Percentiles rank a stretch among this genome's conserved stretches.
Conservation (phyloP, 1,140 invertebrate genomes). For the Drosophila orosa region DNA sequence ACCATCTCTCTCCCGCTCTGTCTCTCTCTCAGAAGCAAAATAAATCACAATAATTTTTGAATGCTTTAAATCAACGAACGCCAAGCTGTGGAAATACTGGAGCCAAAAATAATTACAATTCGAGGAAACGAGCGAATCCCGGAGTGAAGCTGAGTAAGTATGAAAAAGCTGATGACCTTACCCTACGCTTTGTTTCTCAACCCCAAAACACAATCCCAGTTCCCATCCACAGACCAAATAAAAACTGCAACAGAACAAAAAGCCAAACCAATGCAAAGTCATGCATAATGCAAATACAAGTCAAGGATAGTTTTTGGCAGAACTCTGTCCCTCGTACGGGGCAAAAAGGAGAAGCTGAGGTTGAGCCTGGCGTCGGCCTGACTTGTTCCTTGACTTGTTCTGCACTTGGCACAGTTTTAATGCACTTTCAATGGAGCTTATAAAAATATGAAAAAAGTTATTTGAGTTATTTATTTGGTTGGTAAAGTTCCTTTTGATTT, state of each 20-base stretch:
- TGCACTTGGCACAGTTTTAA: conserved; percentile 41
- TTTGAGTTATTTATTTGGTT: background rate
- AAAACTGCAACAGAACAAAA: conserved; percentile 23
- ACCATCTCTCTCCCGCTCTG: conserved; percentile 7
- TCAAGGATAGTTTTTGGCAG: conserved; percentile 66
- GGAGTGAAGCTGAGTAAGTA: conserved; percentile 37
- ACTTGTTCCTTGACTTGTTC: conserved; percentile 24
- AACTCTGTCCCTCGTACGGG: conserved; percentile 5
- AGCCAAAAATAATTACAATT: conserved; percentile 44
- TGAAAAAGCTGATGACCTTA: conserved; percentile 26
- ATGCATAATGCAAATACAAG: conserved; percentile 76
- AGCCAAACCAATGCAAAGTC: conserved; percentile 46
- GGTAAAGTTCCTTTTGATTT: background rate
- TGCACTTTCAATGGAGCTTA: conserved; percentile 33
- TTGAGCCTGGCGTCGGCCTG: conserved; percentile 38
- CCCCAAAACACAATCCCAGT: background rate
- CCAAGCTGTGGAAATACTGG: conserved; percentile 19
- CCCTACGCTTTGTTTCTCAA: conserved; percentile 19
- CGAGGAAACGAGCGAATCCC: conserved; percentile 12
- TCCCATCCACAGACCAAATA: conserved; percentile 13
- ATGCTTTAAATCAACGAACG: conserved; percentile 28
- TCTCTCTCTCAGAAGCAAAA: conserved; percentile 54
- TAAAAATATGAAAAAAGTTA: background rate
- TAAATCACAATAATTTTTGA: conserved; percentile 62
- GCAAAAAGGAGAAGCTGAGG: conserved; percentile 5